phyloP scores from a whole-genome alignment of 2,113 vertebrate species.

The Silurus glanis region DNA sequence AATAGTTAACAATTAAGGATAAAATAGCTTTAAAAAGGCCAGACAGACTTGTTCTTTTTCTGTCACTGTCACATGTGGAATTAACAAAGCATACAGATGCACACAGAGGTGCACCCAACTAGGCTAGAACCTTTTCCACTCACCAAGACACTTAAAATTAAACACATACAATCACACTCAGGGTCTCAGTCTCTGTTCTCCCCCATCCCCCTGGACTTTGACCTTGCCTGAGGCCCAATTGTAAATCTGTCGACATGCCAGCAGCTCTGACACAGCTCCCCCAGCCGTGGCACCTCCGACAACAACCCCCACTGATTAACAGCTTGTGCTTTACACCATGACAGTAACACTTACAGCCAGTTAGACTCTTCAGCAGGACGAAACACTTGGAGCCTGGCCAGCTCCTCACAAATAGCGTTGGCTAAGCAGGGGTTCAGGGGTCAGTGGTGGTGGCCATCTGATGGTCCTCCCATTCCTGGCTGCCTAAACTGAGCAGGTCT shows the following conservation, averaged over 20 bases:
- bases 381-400: conserved; percentile 17
- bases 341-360: conserved; percentile 45
- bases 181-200: conserved; percentile 58
- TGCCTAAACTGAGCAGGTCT: conserved; percentile 30
- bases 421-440: conserved; percentile 24
- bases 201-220: conserved; percentile 54
- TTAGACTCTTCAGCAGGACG: conserved; percentile 41
- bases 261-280: conserved; percentile 57
- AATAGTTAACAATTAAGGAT: conserved; percentile 5
- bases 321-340: conserved; percentile 21
- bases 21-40: neutral
- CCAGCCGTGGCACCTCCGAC: conserved; percentile 39
- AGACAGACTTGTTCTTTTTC: conserved; percentile 60
- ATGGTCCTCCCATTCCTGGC: conserved; percentile 14
- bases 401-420: neutral
- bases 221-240: conserved; percentile 55
- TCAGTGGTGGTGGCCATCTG: conserved; percentile 48
- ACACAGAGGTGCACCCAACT: conserved; percentile 60
- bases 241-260: conserved; percentile 70
- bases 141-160: conserved; percentile 41
- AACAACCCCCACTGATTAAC: conserved; percentile 49
- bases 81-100: conserved; percentile 64
- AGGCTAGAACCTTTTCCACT: conserved; percentile 39
- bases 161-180: conserved; percentile 50
- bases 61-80: conserved; percentile 56